These are phyloP conservation scores for Drosophila carrolli DNA, from an alignment of 1,140 invertebrate genomes.

Conservation along the genomic window DNA sequence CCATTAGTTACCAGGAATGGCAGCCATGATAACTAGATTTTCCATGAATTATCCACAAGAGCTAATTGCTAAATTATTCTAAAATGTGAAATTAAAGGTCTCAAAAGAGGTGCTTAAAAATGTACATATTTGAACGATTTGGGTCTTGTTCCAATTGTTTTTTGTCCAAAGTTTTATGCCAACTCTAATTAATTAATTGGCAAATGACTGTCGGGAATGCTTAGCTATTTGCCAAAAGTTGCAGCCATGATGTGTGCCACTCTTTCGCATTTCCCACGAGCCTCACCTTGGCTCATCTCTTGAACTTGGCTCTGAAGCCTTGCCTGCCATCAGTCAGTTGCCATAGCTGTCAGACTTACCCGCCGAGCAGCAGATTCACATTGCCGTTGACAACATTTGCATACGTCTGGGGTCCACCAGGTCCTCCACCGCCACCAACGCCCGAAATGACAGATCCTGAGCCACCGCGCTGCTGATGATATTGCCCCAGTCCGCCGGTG, in stretches of 20 bases:
- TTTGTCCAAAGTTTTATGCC: constrained; percentile 15
- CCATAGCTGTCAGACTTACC: constrained; percentile 84
- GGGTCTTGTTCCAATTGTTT: not conserved
- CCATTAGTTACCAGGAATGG: not conserved
- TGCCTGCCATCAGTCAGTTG: constrained; percentile 23
- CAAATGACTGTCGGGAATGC: constrained; percentile 15
- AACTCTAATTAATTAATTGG: constrained; percentile 38
- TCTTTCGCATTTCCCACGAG: constrained; percentile 33
- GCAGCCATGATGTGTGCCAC: constrained; percentile 21
- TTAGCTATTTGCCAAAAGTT: constrained; percentile 29
- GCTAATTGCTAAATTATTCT: not conserved
- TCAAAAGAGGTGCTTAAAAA: not conserved
- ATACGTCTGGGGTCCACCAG: constrained; percentile 68
- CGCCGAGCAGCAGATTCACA: constrained; percentile 88
- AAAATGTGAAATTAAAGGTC: not conserved
- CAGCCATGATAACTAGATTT: not conserved
- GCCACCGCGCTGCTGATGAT: constrained; percentile 72
- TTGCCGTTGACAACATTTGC: constrained; percentile 86
- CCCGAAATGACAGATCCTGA: constrained; percentile 45
- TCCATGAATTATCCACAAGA: not conserved
- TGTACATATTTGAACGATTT: constrained; percentile 17
- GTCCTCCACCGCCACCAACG: constrained; percentile 35
- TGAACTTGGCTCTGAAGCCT: constrained; percentile 1
- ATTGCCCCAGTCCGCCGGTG: constrained; percentile 78
- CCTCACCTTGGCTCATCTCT: constrained; percentile 11